Conservation (phyloP, 2,797 vertebrate genomes). For the Sebastes melanostomus region DNA sequence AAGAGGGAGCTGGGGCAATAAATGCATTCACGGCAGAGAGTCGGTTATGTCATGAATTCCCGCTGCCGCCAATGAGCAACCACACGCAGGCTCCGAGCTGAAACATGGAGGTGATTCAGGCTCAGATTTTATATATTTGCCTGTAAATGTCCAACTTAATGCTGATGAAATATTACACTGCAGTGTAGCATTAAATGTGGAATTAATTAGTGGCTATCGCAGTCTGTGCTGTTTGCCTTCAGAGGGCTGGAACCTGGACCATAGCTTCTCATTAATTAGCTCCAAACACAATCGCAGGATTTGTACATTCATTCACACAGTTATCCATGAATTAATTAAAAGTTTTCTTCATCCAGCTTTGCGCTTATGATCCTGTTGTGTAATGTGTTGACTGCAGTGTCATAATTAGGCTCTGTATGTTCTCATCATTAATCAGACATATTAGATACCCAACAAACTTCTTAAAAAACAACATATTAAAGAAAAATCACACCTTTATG, state of each 20-base stretch:
- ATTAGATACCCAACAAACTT: background rate
- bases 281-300: slow-evolving; percentile 21
- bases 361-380: background rate
- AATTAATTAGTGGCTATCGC: slow-evolving; percentile 18
- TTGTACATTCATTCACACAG: slow-evolving; percentile 17
- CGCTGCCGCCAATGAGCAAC: background rate
- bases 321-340: slow-evolving; percentile 20
- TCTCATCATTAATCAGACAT: background rate
- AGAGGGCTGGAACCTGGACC: slow-evolving; percentile 21
- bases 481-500: background rate
- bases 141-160: background rate
- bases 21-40: background rate
- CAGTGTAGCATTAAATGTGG: background rate
- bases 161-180: background rate
- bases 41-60: background rate
- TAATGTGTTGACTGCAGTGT: background rate
- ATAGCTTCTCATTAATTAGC: slow-evolving; percentile 48
- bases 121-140: background rate
- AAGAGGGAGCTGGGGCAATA: background rate
- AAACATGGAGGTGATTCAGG: background rate
- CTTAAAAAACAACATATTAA: background rate
- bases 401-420: background rate
- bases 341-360: slow-evolving; percentile 20
- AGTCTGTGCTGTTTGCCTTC: slow-evolving; percentile 31
- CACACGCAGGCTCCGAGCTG: background rate